phyloP scores from a whole-genome alignment of 1,140 invertebrate genomes.

The Aphidius ervi region DNA sequence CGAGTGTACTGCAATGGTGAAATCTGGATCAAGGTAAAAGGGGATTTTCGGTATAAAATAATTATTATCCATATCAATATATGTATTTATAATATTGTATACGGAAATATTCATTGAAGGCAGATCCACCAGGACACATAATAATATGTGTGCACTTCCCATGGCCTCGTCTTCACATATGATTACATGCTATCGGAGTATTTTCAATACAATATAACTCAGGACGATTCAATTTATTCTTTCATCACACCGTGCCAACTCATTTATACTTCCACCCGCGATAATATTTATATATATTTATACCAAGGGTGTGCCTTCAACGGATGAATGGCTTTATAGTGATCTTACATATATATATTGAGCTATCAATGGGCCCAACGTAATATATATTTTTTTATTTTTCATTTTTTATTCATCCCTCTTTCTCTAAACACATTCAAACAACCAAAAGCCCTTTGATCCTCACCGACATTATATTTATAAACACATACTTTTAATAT shows the following conservation, averaged over 20 bases:
- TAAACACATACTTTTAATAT: no score
- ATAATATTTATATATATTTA: not conserved
- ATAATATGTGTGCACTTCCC: conserved; percentile 47
- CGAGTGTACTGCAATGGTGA: not conserved
- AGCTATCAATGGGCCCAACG: conserved; percentile 10
- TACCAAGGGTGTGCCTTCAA: no score
- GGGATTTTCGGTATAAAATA: not conserved
- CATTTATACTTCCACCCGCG: conserved; percentile 12
- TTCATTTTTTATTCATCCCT: conserved; percentile 2
- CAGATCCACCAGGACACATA: conserved; percentile 23
- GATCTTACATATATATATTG: conserved; percentile 5
- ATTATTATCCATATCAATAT: conserved; percentile 8
- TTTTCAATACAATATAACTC: conserved; percentile 6
- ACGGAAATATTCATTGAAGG: not conserved
- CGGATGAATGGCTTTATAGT: conserved; percentile 8
- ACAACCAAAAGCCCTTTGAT: conserved; percentile 11
- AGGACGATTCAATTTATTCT: conserved; percentile 9
- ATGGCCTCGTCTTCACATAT: conserved; percentile 23
- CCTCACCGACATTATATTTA: conserved; percentile 4
- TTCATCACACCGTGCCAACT: conserved; percentile 6
- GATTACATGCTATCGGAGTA: conserved; percentile 11
- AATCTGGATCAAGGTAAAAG: not conserved
- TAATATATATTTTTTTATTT: conserved; percentile 1
- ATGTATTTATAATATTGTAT: not conserved
- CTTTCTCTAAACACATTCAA: not conserved